These are phyloP conservation scores for Hippasteria phrygiana DNA, from an alignment of 53 echinoderm and acorn worm genomes.

Conservation along the genomic window DNA sequence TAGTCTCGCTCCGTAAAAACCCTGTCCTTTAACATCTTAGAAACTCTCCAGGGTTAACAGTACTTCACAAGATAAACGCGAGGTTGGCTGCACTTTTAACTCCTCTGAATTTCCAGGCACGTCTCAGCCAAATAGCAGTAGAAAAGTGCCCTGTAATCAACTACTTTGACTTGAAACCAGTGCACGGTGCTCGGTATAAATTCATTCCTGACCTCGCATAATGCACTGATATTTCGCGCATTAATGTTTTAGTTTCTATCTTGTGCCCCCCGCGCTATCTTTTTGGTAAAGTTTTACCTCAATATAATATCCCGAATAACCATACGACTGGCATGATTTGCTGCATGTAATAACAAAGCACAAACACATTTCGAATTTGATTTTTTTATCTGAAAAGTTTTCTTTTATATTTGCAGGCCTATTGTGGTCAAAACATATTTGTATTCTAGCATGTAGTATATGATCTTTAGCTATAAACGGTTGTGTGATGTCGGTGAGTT, in stretches of 20 bases:
- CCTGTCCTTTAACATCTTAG: constrained; percentile 41
- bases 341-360: too few species aligned
- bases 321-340: too few species aligned
- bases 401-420: too few species aligned
- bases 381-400: too few species aligned
- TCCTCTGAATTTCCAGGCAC: constrained; percentile 16
- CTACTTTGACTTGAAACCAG: constrained; percentile 46
- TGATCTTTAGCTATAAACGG: too few species aligned
- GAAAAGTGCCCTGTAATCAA: constrained; percentile 36
- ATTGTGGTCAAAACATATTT: too few species aligned
- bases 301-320: neutral
- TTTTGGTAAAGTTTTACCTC: too few species aligned
- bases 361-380: too few species aligned
- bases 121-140: constrained; percentile 13
- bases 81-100: constrained; percentile 48
- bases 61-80: constrained; percentile 13
- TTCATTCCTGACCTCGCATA: neutral
- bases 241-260: neutral
- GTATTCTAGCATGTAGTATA: too few species aligned
- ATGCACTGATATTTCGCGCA: neutral
- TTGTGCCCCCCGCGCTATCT: too few species aligned
- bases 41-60: constrained; percentile 49
- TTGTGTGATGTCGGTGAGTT: too few species aligned
- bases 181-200: neutral
- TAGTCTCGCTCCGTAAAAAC: constrained; percentile 40